These are phyloP conservation scores for Hafferia zeledoni DNA, from an alignment of 2,797 vertebrate species.

Conservation along the genomic window DNA sequence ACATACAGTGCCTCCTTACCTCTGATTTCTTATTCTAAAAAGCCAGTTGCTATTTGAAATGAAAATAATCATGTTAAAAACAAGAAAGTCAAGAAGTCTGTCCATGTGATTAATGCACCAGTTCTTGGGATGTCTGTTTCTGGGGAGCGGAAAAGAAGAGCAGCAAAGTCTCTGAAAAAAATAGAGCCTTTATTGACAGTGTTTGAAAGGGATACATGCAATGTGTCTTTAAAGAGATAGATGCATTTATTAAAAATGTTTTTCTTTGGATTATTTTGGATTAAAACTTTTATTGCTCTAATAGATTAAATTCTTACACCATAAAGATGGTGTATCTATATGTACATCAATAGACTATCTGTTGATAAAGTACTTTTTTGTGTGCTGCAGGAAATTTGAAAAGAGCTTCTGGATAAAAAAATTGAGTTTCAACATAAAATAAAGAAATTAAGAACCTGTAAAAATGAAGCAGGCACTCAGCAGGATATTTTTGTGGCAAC, in stretches of 20 bases:
- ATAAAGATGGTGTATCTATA: not conserved
- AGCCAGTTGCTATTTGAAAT: not conserved
- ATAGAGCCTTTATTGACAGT: not conserved
- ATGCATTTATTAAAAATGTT: not conserved
- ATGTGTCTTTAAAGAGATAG: not conserved
- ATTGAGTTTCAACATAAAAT: slow-evolving; percentile 52
- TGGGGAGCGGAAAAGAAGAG: not conserved
- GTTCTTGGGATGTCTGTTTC: not conserved
- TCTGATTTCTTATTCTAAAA: not conserved
- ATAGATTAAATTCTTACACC: not conserved
- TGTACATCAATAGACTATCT: not conserved
- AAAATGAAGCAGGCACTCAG: slow-evolving; percentile 28
- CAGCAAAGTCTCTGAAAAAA: not conserved
- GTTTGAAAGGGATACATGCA: not conserved
- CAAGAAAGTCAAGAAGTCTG: not conserved
- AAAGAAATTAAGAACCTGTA: not conserved
- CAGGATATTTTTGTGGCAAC: slow-evolving; percentile 22
- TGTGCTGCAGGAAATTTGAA: slow-evolving; percentile 44
- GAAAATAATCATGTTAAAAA: not conserved
- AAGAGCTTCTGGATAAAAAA: slow-evolving; percentile 49
- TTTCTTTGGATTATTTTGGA: not conserved
- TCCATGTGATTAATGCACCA: not conserved
- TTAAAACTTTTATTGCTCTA: not conserved
- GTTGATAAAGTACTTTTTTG: not conserved
- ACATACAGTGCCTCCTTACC: not conserved